Conservation (phyloP, 2,888 invertebrate species). For the Incurvaria masculella region DNA sequence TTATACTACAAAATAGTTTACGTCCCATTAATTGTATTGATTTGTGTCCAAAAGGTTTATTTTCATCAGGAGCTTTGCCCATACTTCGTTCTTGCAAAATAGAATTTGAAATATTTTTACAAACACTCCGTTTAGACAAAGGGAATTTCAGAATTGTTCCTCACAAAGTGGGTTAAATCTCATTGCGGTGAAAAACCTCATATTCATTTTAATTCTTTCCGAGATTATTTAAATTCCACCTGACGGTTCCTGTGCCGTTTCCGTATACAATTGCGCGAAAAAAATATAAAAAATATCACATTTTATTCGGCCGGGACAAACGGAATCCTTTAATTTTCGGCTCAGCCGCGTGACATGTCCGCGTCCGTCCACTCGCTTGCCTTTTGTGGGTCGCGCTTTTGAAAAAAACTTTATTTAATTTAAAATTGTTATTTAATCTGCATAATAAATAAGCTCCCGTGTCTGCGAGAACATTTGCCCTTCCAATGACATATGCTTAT, state of each 20-base stretch:
- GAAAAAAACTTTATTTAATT: background rate
- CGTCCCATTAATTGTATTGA: no score
- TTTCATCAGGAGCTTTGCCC: no score
- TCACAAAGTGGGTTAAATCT: no score
- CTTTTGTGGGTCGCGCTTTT: background rate
- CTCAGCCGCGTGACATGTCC: slow-evolving; percentile 36
- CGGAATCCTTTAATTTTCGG: slow-evolving; percentile 55
- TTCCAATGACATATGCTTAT: no score
- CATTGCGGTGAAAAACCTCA: slow-evolving; percentile 52
- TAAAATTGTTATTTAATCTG: background rate
- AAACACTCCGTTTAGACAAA: no score
- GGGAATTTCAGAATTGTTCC: no score
- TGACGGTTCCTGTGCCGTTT: slow-evolving; percentile 37
- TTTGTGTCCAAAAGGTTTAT: no score
- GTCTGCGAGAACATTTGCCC: no score
- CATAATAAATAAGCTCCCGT: no score
- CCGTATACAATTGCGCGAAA: slow-evolving; percentile 33
- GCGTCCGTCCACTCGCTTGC: slow-evolving; percentile 25
- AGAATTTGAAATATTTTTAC: no score
- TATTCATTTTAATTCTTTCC: slow-evolving; percentile 55
- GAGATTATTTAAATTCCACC: slow-evolving; percentile 59
- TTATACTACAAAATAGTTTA: no score
- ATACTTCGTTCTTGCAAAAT: no score
- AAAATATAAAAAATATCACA: slow-evolving; percentile 54
- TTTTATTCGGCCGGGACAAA: slow-evolving; percentile 53